Evolutionary conservation across 2,888 invertebrate genomes (phyloP).

Genomic region (Heterodera filipjevi): DNA sequence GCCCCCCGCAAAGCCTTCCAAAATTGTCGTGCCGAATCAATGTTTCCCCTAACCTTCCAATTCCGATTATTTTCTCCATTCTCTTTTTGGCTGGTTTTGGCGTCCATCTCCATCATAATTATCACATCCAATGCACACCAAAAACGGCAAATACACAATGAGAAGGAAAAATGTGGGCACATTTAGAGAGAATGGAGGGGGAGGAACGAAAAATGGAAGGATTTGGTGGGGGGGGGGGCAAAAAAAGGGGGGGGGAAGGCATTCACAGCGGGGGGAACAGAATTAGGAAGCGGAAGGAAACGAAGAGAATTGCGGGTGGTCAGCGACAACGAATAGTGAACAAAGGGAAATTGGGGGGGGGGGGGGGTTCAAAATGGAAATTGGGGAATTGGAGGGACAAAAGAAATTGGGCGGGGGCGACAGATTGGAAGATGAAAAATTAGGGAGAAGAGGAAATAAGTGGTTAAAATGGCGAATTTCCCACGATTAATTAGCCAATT

Average conservation of each 20-base stretch:
- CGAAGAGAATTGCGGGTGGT: conserved; percentile 10
- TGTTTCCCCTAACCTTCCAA: neutral
- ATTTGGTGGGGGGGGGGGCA: neutral
- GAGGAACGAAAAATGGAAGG: conserved; percentile 1
- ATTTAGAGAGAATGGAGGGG: neutral
- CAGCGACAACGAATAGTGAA: neutral
- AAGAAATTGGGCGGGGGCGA: neutral
- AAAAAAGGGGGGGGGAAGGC: neutral
- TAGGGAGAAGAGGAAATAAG: neutral
- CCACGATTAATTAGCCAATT: neutral
- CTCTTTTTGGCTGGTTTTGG: neutral
- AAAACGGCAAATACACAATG: conserved; percentile 17
- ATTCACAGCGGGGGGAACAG: conserved; percentile 16
- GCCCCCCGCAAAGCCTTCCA: neutral
- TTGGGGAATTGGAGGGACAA: conserved; percentile 10
- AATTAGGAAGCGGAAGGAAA: conserved; percentile 12
- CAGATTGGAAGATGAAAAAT: neutral
- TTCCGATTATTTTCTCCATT: neutral
- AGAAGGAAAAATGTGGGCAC: conserved; percentile 1
- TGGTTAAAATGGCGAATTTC: neutral
- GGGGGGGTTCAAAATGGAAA: conserved; percentile 11
- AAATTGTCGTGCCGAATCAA: conserved; percentile 11
- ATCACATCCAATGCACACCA: conserved; percentile 13
- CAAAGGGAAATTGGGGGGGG: neutral
- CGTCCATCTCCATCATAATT: conserved; percentile 8